A percentile compares a stretch with the other conserved stretches of the same genome.
These are phyloP conservation scores for Sebastes fasciatus DNA, from an alignment of 2,113 vertebrate genomes.

Conservation along the genomic window DNA sequence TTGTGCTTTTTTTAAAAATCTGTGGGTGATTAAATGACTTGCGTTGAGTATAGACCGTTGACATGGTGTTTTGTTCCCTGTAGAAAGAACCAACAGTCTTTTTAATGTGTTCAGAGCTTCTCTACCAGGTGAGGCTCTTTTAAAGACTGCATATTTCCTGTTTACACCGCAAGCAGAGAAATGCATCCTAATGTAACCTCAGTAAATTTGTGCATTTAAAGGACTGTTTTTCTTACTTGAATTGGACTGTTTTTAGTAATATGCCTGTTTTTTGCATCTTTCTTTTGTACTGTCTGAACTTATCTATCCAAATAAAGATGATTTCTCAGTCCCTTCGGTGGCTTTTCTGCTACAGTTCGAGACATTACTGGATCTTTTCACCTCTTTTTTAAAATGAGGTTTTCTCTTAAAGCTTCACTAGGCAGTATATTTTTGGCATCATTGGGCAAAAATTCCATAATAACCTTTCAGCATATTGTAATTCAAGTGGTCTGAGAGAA, in stretches of 20 bases:
- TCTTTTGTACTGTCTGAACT: slow-evolving; percentile 75
- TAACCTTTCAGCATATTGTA: too few relatives aligned
- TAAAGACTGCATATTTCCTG: background rate
- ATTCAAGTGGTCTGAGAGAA: too few relatives aligned
- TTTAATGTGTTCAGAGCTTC: too few relatives aligned
- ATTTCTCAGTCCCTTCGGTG: slow-evolving; percentile 44
- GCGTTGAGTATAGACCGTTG: background rate
- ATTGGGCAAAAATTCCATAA: too few relatives aligned
- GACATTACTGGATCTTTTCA: background rate
- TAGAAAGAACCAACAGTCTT: background rate
- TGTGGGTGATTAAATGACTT: background rate
- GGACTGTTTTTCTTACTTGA: slow-evolving; percentile 77
- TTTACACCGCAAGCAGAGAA: slow-evolving; percentile 21
- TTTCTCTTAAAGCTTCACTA: background rate
- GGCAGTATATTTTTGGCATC: too few relatives aligned
- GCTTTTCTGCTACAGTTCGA: background rate
- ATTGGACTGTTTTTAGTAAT: slow-evolving; percentile 71
- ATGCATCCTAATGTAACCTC: slow-evolving; percentile 41
- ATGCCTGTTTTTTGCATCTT: slow-evolving; percentile 65
- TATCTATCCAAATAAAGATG: slow-evolving; percentile 73
- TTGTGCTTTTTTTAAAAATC: background rate
- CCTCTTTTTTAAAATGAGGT: background rate
- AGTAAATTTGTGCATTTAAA: slow-evolving; percentile 50
- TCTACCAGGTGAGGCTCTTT: background rate
- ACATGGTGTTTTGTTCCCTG: slow-evolving; percentile 13